These are phyloP conservation scores for Stichodactyla mertensii DNA, from an alignment of 64 coral and sea anemone genomes.

Conservation along the genomic window DNA sequence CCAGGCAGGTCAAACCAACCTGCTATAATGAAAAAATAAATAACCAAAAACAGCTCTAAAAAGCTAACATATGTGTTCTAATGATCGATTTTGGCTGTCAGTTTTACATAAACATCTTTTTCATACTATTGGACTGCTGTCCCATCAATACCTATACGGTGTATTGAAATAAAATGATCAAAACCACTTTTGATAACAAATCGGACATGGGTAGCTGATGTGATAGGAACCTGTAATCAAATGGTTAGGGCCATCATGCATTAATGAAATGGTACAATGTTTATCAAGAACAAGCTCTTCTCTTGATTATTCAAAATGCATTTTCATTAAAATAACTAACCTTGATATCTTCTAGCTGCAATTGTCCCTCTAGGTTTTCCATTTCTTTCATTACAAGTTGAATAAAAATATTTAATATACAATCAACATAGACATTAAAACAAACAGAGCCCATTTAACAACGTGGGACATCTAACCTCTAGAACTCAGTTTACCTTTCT, in stretches of 20 bases:
- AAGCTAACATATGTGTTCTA: background rate
- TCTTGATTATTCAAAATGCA: background rate
- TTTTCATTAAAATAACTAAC: conserved; percentile 1
- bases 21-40: no score
- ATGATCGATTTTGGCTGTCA: no score
- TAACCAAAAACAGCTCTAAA: no score
- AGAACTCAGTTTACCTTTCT: conserved; percentile 53
- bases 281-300: background rate
- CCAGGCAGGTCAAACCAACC: no score
- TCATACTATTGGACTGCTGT: conserved; percentile 32
- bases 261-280: background rate
- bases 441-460: background rate
- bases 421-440: background rate
- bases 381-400: conserved; percentile 9
- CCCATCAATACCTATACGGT: conserved; percentile 61
- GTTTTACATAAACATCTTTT: background rate
- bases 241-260: background rate
- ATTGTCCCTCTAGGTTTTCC: conserved; percentile 60
- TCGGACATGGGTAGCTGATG: conserved; percentile 60
- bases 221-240: conserved; percentile 50
- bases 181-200: conserved; percentile 75
- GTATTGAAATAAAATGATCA: conserved; percentile 63
- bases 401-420: background rate
- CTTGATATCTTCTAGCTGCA: conserved; percentile 73
- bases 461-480: background rate